Evolutionary conservation across 2,797 vertebrate species (phyloP), one percentile per base, ranked within the genome.

Genomic region (Bradypodion ventrale): DNA sequence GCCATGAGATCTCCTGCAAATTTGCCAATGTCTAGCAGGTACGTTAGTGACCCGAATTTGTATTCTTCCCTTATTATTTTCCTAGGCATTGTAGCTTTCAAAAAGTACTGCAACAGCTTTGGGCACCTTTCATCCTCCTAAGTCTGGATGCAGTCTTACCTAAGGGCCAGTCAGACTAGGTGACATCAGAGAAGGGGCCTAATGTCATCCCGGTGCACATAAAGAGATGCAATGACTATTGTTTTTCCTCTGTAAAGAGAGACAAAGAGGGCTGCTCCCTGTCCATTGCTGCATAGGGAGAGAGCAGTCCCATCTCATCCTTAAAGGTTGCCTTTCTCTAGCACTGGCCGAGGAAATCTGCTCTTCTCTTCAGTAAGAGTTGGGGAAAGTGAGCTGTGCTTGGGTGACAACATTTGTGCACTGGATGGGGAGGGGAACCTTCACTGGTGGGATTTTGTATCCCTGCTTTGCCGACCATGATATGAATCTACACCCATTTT

Each of bases 21-120:
- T 19, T 42, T 49, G 23, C 78, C 84, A 63, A 40, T 78, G 16
- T 49, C 84, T 27, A 85, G 73, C 84, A 81, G 84, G 84, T 85
- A 85, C 12, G 69, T 29, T 32, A 37, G 13, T 25, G 8, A 52
- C 40, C 29, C 32, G 7, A 44, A 19, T 78, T 59, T 73, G 37
- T 19, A 2, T 70, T 37, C 16, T 72, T 68, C 42, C 56, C 25
- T 32, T 68, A 23, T 80, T 74, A 1, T 75, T 56, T 49, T 75
- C n/a, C 12, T 66, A 75, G 66, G 25, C 70, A 37, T 25, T 44
- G 19, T 37, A 35, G 62, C 37, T 25, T 42, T 69, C 70, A 44
- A 10, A 21, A 68, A 42, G 29, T 32, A 1, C 27, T 75, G 37
- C 29, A 68, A 19, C 21, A 29, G 3, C n/a, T 66, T 29, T 8